Percentiles rank a stretch among this genome's conserved stretches.
Conservation (phyloP, 1,140 invertebrate genomes). For the Brachionus paranguensis region DNA sequence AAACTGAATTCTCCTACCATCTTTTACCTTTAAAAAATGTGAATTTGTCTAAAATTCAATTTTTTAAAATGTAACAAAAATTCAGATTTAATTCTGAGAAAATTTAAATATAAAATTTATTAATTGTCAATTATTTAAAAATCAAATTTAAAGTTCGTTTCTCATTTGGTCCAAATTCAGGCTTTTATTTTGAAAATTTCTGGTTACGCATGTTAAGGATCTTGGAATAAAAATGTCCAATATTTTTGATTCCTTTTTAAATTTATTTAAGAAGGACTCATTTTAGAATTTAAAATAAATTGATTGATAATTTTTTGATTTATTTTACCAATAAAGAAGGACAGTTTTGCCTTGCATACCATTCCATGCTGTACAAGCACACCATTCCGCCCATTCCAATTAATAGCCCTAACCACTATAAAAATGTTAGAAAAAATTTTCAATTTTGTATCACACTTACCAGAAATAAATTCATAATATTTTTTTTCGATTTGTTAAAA, state of each 20-base stretch:
- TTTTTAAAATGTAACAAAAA: too few relatives aligned
- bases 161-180: not conserved
- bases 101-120: too few relatives aligned
- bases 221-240: conserved; percentile 51
- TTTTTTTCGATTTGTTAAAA: conserved; percentile 6
- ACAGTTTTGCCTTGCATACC: conserved; percentile 45
- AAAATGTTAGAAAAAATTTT: too few relatives aligned
- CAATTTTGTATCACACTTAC: not conserved
- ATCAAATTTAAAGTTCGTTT: not conserved
- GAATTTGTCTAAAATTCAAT: too few relatives aligned
- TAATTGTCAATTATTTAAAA: too few relatives aligned
- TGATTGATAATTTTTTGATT: not conserved
- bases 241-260: not conserved
- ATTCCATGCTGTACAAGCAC: conserved; percentile 75
- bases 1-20: too few relatives aligned
- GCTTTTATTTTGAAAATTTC: not conserved
- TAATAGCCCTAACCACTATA: conserved; percentile 69
- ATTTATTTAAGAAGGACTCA: not conserved
- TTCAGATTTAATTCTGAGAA: too few relatives aligned
- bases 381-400: conserved; percentile 69
- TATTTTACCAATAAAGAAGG: not conserved
- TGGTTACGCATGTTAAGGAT: conserved; percentile 49
- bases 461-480: conserved; percentile 5
- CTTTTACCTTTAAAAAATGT: too few relatives aligned
- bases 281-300: not conserved